Base-by-base conservation (phyloP, 2,888 invertebrate species). In the Idaea dimidiata region DNA sequence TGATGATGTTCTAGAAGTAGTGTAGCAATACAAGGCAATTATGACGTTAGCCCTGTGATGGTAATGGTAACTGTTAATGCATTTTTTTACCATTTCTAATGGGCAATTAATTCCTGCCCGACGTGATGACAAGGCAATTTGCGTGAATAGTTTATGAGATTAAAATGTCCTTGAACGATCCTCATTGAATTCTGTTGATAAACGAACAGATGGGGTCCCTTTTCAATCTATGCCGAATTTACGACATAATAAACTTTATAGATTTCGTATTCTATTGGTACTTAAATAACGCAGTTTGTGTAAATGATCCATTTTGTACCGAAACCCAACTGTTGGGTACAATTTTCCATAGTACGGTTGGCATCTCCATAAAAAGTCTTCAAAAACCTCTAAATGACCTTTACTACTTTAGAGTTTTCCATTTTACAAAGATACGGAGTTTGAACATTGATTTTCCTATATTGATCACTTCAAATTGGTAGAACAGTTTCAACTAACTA, bases 31-130 rank as follows among this genome's bases (percentile, higher is more conserved):
- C 95, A 96, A 69, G 97, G 97, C 17, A 98, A 97, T 82, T 99
- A 99, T 88, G 99, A 99, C 89, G 96, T 98, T 62, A 97, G 97
- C 69, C 99, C 99, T 0, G 95, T 96, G 72, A 95, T 97, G 73
- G 95, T 98, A 72, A 94, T n/a, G n/a, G n/a, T n/a, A n/a, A n/a
- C n/a, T 43, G 14, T 10, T 10, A 10, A 43, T 43, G 43, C 10
- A 14, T 43, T 43, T 43, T n/a, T 43, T 0, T 14, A 8, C 14
- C 3, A 14, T 43, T 43, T 14, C 0, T 2, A 43, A 43, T 43
- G 10, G 43, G 43, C 8, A 5, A 43, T 6, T 8, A 43, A 43
- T 43, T 43, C 43, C 14, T 24, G 24, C 24, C 7, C 54, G 55
- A 60, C 57, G 17, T 62, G 61, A 59, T 62, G 64, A 65, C 58